These are phyloP conservation scores for Eristalis tenax DNA, from an alignment of 2,888 invertebrate genomes.

Conservation along the genomic window DNA sequence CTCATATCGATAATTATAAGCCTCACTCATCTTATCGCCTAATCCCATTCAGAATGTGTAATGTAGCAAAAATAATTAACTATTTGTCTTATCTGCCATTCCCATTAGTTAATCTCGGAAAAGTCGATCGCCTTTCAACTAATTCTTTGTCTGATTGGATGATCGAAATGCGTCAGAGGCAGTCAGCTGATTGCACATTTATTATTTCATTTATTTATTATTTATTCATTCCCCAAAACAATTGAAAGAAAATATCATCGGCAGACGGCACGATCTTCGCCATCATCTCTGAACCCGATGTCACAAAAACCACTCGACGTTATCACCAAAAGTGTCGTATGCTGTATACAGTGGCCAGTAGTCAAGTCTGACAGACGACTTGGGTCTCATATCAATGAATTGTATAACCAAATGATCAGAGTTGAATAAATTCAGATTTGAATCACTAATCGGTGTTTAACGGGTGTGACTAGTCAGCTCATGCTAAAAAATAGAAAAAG, in stretches of 20 bases:
- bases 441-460: neutral
- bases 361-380: neutral
- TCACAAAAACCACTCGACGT: neutral
- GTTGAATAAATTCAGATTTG: neutral
- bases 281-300: neutral
- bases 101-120: neutral
- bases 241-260: neutral
- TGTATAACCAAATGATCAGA: neutral
- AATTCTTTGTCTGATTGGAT: neutral
- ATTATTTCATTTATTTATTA: neutral
- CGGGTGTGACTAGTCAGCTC: too few relatives aligned
- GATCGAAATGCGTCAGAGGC: constrained; percentile 4
- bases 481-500: too few relatives aligned
- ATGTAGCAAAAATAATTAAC: too few relatives aligned
- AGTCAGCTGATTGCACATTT: constrained; percentile 8
- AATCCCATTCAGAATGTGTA: neutral
- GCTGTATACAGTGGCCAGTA: neutral
- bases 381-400: neutral
- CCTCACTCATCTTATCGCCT: neutral
- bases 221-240: neutral
- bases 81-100: neutral
- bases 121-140: neutral
- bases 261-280: neutral
- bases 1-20: neutral
- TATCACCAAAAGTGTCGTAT: constrained; percentile 2